Evolutionary conservation across 2,797 vertebrate species (phyloP).

Genomic region (Alauda arvensis): DNA sequence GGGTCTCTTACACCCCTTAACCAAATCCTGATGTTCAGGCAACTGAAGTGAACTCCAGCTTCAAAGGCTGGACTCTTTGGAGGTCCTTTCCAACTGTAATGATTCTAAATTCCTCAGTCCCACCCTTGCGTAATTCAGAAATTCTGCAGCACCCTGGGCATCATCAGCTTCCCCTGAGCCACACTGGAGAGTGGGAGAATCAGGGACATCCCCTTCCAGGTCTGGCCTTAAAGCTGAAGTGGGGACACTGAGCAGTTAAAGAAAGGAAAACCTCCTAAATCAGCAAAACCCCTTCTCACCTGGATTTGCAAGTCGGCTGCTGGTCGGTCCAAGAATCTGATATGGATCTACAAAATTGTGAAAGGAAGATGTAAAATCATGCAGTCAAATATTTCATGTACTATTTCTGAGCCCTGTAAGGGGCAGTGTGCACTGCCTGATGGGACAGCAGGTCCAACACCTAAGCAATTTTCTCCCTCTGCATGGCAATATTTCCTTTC

Average conservation of each 20-base stretch:
- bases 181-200: neutral
- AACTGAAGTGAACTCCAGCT: neutral
- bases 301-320: constrained; percentile 88
- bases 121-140: neutral
- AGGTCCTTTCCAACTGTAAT: neutral
- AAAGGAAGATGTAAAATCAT: neutral
- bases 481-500: neutral
- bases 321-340: constrained; percentile 87
- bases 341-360: constrained; percentile 78
- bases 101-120: neutral
- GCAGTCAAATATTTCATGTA: neutral
- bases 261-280: neutral
- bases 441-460: neutral
- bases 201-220: neutral
- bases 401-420: neutral
- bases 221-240: neutral
- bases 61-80: neutral
- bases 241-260: neutral
- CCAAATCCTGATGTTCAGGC: neutral
- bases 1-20: neutral
- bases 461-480: neutral
- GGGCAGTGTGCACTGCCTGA: neutral
- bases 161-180: neutral
- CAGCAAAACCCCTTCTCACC: constrained; percentile 70
- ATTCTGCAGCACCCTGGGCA: neutral